Evolutionary conservation across 2,113 vertebrate genomes (phyloP).

Genomic region (Arothron firmamentum): DNA sequence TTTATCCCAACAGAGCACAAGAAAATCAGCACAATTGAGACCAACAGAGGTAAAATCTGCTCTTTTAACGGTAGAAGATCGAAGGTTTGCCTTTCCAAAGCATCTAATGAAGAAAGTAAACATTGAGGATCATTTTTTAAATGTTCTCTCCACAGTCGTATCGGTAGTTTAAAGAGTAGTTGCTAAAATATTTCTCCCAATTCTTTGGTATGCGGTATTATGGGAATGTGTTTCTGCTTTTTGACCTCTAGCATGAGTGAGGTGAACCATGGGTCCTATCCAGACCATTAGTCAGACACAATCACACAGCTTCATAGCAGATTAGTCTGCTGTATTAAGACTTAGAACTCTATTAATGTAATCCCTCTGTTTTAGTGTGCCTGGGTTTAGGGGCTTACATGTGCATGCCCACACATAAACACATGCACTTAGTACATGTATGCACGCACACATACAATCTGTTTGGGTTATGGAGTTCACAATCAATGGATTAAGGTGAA

Average conservation of each 20-base stretch:
- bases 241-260: constrained; percentile 67
- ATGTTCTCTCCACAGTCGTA: no score
- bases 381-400: constrained; percentile 69
- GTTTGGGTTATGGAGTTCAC: constrained; percentile 67
- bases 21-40: no score
- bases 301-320: constrained; percentile 74
- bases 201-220: constrained; percentile 29
- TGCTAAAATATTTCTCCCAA: constrained; percentile 19
- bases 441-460: constrained; percentile 64
- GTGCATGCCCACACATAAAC: constrained; percentile 55
- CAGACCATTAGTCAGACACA: constrained; percentile 73
- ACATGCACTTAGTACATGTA: constrained; percentile 51
- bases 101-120: no score
- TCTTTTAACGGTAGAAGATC: no score
- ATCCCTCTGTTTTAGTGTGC: constrained; percentile 76
- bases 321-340: constrained; percentile 75
- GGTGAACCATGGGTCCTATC: constrained; percentile 67
- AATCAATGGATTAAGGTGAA: constrained; percentile 75
- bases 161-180: background rate
- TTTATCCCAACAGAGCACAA: no score
- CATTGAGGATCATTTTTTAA: no score
- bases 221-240: constrained; percentile 48
- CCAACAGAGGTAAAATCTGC: no score
- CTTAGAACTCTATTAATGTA: constrained; percentile 76
- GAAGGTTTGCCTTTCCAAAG: no score